phyloP scores from a whole-genome alignment of 2,888 invertebrate species.

The Agrypnus murinus region DNA sequence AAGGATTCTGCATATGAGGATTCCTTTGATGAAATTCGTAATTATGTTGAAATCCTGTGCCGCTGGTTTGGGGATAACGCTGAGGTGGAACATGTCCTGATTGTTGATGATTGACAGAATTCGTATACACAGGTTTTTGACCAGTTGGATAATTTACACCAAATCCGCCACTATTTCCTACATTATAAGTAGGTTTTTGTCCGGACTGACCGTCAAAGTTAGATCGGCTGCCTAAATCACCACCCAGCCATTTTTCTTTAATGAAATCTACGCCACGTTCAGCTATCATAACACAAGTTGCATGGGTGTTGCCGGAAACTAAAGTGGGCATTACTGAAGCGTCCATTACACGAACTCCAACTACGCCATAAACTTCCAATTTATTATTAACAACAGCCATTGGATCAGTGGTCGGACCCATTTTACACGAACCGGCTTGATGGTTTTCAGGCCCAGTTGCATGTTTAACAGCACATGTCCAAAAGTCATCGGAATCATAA shows the following conservation, averaged over 20 bases:
- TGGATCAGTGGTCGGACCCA: slow-evolving; percentile 82
- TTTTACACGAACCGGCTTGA: slow-evolving; percentile 88
- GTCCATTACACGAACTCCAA: slow-evolving; percentile 74
- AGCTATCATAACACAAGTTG: slow-evolving; percentile 69
- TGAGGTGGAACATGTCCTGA: not conserved
- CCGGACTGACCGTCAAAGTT: slow-evolving; percentile 38
- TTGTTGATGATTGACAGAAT: not conserved
- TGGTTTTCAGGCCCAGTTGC: slow-evolving; percentile 89
- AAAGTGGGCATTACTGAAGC: slow-evolving; percentile 69
- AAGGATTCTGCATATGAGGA: slow-evolving; percentile 51
- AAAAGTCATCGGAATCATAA: slow-evolving; percentile 80
- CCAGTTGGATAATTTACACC: too few relatives aligned
- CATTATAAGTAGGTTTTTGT: too few relatives aligned
- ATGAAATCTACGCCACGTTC: slow-evolving; percentile 68
- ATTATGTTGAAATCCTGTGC: slow-evolving; percentile 46
- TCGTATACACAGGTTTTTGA: not conserved
- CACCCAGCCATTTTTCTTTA: slow-evolving; percentile 63
- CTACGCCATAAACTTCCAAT: slow-evolving; percentile 78
- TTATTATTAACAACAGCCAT: slow-evolving; percentile 84
- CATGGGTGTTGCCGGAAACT: slow-evolving; percentile 69
- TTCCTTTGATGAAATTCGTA: slow-evolving; percentile 51
- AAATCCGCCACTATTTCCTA: too few relatives aligned
- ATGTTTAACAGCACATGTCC: slow-evolving; percentile 81
- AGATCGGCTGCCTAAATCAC: slow-evolving; percentile 37
- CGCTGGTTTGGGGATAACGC: not conserved